phyloP scores from a whole-genome alignment of 2,888 invertebrate species.

The Protodeltote pygarga region DNA sequence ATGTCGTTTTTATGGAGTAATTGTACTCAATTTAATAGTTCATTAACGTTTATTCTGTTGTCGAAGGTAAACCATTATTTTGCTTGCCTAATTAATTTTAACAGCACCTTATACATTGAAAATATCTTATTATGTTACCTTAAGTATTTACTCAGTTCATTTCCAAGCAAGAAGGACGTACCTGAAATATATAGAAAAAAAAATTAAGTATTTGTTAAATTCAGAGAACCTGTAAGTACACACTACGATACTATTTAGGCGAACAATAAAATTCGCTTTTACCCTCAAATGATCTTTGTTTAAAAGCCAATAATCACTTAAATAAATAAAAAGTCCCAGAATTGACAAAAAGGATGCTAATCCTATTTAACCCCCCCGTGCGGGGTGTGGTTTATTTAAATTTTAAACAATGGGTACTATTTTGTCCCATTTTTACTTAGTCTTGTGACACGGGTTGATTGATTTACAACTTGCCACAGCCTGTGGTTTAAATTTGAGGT shows the following conservation, averaged over 20 bases:
- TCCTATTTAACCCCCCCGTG: constrained; percentile 44
- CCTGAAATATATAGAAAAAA: constrained; percentile 46
- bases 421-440: constrained; percentile 33
- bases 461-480: constrained; percentile 51
- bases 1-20: constrained; percentile 21
- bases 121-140: constrained; percentile 10
- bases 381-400: constrained; percentile 43
- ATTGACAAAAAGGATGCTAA: constrained; percentile 27
- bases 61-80: constrained; percentile 1
- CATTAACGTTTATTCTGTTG: neutral
- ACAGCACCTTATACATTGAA: neutral
- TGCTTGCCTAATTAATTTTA: neutral
- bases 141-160: constrained; percentile 30
- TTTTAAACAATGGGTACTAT: constrained; percentile 42
- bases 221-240: neutral
- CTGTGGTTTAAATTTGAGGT: constrained; percentile 47
- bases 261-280: too few relatives aligned
- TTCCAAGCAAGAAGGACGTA: constrained; percentile 39
- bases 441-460: constrained; percentile 37
- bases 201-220: neutral
- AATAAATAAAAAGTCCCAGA: constrained; percentile 13
- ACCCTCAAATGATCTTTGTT: too few relatives aligned
- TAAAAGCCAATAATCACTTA: neutral
- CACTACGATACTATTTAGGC: too few relatives aligned
- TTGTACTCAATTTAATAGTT: constrained; percentile 20